These are phyloP conservation scores for Grantiella picta DNA, from an alignment of 2,113 vertebrate species.

Conservation along the genomic window DNA sequence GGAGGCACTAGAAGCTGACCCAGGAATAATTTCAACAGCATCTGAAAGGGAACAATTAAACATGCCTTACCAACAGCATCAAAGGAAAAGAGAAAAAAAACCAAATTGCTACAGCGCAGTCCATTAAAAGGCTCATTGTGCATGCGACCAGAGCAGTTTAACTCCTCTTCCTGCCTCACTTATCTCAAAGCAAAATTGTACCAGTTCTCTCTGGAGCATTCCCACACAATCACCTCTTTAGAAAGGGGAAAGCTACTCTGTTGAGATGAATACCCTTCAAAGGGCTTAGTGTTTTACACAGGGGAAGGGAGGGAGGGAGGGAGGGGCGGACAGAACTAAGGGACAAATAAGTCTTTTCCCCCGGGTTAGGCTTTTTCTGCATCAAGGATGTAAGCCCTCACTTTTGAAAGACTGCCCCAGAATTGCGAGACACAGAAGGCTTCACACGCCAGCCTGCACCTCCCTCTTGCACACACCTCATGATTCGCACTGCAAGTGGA, in stretches of 20 bases:
- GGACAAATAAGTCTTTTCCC: not conserved
- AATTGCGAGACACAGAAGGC: not conserved
- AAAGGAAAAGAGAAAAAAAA: conserved; percentile 22
- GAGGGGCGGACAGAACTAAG: not conserved
- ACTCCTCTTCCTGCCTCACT: conserved; percentile 58
- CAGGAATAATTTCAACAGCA: conserved; percentile 62
- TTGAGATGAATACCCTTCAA: conserved; percentile 49
- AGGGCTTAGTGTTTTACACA: conserved; percentile 19
- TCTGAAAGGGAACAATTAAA: conserved; percentile 69
- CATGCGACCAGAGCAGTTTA: conserved; percentile 48
- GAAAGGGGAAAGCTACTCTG: conserved; percentile 14
- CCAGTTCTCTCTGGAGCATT: conserved; percentile 47
- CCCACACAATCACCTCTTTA: conserved; percentile 42
- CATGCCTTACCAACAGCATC: conserved; percentile 49
- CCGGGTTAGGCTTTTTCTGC: not conserved
- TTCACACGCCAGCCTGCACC: not conserved
- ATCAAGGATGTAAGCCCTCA: not conserved
- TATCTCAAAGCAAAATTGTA: conserved; percentile 61
- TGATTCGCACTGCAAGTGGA: accelerated
- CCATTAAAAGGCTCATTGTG: conserved; percentile 59
- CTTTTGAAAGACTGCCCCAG: not conserved
- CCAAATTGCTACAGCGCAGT: not conserved
- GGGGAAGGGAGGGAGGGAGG: not conserved
- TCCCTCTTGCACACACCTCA: not conserved
- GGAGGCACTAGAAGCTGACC: conserved; percentile 74